These are phyloP conservation scores for Bovichtus diacanthus DNA, from an alignment of 2,797 vertebrate species.

Conservation along the genomic window DNA sequence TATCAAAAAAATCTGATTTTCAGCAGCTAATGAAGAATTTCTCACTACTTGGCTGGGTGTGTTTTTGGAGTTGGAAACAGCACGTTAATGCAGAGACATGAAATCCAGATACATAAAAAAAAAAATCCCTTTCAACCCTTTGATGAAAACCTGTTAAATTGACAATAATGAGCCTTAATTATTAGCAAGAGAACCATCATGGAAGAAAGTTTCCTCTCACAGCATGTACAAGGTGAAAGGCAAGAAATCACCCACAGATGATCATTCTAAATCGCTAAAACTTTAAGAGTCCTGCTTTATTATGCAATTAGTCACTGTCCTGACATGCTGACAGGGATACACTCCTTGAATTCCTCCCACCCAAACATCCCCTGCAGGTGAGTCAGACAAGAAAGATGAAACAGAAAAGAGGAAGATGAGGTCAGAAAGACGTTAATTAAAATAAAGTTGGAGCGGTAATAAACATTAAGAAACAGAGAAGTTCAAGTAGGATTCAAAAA, in stretches of 20 bases:
- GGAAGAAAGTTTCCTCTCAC: background rate
- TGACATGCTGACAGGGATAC: slow-evolving; percentile 55
- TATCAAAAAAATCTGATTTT: background rate
- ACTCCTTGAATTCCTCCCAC: slow-evolving; percentile 57
- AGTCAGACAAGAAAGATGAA: slow-evolving; percentile 24
- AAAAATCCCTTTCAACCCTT: background rate
- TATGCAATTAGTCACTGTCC: slow-evolving; percentile 54
- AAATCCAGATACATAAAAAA: slow-evolving; percentile 6
- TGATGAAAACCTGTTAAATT: background rate
- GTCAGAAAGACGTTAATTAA: slow-evolving; percentile 14
- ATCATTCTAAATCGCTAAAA: slow-evolving; percentile 17
- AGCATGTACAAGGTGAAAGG: background rate
- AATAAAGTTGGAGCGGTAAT: background rate
- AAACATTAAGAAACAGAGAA: background rate
- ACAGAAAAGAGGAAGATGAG: background rate
- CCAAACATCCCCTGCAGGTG: slow-evolving; percentile 41
- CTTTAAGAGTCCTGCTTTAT: slow-evolving; percentile 39
- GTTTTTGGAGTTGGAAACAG: background rate
- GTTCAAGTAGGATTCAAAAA: background rate
- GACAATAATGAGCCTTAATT: background rate
- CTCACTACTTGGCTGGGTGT: background rate
- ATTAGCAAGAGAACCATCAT: background rate
- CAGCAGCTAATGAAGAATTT: background rate
- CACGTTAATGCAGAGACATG: background rate
- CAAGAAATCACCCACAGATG: background rate